These are phyloP conservation scores for Lepidotrigona ventralis DNA, from an alignment of 1,140 invertebrate genomes.

Conservation along the genomic window DNA sequence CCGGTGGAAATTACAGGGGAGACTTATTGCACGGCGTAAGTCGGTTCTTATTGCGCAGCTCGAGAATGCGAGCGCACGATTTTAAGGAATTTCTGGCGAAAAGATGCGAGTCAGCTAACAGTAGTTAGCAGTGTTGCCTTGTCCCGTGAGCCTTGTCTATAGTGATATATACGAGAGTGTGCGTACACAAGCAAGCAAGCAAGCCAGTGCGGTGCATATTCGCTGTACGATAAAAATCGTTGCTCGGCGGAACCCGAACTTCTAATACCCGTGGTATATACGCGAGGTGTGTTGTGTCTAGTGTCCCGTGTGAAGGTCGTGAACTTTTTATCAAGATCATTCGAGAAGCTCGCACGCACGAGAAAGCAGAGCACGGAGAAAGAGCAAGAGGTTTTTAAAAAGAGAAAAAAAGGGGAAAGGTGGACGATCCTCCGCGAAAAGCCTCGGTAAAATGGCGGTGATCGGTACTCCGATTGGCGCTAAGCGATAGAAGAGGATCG, in stretches of 20 bases:
- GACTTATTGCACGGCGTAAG: not conserved
- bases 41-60: constrained; percentile 24
- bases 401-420: constrained; percentile 33
- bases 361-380: constrained; percentile 15
- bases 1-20: constrained; percentile 13
- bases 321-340: constrained; percentile 32
- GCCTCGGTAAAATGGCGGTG: constrained; percentile 76
- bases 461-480: constrained; percentile 70
- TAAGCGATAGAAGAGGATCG: constrained; percentile 67
- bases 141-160: constrained; percentile 4
- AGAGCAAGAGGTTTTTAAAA: constrained; percentile 9
- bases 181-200: constrained; percentile 35
- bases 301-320: constrained; percentile 31
- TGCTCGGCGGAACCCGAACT: not conserved
- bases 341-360: constrained; percentile 54
- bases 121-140: constrained; percentile 26
- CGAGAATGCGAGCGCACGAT: constrained; percentile 32
- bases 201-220: constrained; percentile 37
- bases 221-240: constrained; percentile 39
- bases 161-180: constrained; percentile 21
- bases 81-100: constrained; percentile 5
- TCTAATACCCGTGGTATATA: not conserved
- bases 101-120: constrained; percentile 36
- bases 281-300: constrained; percentile 10
- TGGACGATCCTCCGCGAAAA: constrained; percentile 50